Percentiles rank a stretch among this genome's conserved stretches.
Evolutionary conservation across 1,140 invertebrate genomes (phyloP).

Genomic region (Drosophila malerkotliana): DNA sequence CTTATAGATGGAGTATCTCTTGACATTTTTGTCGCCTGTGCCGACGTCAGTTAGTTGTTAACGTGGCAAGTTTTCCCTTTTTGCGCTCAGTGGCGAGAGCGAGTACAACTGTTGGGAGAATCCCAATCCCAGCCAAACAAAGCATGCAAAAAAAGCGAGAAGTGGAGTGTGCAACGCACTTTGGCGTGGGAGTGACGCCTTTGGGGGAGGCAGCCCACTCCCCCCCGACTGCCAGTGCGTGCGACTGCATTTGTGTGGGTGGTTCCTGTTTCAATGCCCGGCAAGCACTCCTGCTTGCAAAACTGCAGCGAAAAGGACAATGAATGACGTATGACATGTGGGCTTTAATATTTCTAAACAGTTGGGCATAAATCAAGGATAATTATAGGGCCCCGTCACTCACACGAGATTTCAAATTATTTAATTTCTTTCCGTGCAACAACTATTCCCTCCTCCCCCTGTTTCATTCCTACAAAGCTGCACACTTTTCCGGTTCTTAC

Average conservation of each 20-base stretch:
- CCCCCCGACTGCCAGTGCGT: slow-evolving; percentile 65
- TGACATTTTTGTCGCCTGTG: slow-evolving; percentile 69
- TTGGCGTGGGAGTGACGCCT: slow-evolving; percentile 49
- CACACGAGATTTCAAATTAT: neutral
- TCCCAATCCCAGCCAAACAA: slow-evolving; percentile 75
- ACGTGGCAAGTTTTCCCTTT: slow-evolving; percentile 49
- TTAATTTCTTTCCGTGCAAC: slow-evolving; percentile 7
- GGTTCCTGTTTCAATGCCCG: slow-evolving; percentile 69
- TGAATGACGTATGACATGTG: neutral
- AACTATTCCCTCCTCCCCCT: slow-evolving; percentile 42
- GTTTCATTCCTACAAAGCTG: slow-evolving; percentile 72
- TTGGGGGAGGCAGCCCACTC: slow-evolving; percentile 26
- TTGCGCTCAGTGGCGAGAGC: slow-evolving; percentile 18
- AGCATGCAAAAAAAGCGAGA: slow-evolving; percentile 65
- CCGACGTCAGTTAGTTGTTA: slow-evolving; percentile 47
- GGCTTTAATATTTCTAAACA: neutral
- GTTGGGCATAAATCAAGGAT: neutral
- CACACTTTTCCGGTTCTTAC: slow-evolving; percentile 55
- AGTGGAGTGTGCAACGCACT: slow-evolving; percentile 73
- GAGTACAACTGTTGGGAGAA: slow-evolving; percentile 64
- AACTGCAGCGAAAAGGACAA: slow-evolving; percentile 54
- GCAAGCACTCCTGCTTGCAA: slow-evolving; percentile 48
- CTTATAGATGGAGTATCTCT: neutral
- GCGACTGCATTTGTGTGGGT: slow-evolving; percentile 6
- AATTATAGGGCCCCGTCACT: neutral